These are phyloP conservation scores for Actinopyga echinites DNA, from an alignment of 53 echinoderm and acorn worm genomes.

Conservation along the genomic window DNA sequence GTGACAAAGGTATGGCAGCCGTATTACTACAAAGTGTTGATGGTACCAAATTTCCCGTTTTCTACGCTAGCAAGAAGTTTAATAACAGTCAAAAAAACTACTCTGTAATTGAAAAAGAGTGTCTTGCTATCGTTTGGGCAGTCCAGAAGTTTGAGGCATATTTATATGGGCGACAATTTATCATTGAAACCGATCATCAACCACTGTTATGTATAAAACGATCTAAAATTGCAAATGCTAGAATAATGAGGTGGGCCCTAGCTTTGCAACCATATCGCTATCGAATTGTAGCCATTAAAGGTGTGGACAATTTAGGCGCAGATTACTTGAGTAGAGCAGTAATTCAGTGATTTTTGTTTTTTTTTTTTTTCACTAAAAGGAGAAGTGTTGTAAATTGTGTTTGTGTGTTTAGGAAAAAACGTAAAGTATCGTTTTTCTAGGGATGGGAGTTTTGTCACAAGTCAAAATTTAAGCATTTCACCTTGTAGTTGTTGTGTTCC, in stretches of 20 bases:
- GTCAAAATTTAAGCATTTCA: too few relatives aligned
- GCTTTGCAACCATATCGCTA: constrained; percentile 50
- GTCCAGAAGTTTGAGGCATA: not conserved
- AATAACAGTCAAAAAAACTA: not conserved
- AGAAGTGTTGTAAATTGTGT: too few relatives aligned
- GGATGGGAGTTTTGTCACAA: too few relatives aligned
- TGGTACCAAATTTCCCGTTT: not conserved
- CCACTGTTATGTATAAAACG: constrained; percentile 32
- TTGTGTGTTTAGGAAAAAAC: too few relatives aligned
- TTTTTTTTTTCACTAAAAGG: too few relatives aligned
- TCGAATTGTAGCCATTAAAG: constrained; percentile 46
- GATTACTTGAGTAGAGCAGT: constrained; percentile 52
- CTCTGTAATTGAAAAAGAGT: not conserved
- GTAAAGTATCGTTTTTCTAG: too few relatives aligned
- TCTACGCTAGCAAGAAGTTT: not conserved
- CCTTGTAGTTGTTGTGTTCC: too few relatives aligned
- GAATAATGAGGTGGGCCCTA: constrained; percentile 55
- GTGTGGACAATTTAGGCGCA: constrained; percentile 58
- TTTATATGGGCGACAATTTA: not conserved
- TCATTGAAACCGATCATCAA: constrained; percentile 44
- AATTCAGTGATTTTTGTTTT: not conserved
- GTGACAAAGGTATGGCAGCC: not conserved
- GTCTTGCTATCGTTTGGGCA: not conserved
- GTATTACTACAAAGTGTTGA: not conserved
- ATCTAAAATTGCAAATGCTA: constrained; percentile 43